These are phyloP conservation scores for Clarias batrachus DNA, from an alignment of 2,113 vertebrate genomes.

Conservation along the genomic window DNA sequence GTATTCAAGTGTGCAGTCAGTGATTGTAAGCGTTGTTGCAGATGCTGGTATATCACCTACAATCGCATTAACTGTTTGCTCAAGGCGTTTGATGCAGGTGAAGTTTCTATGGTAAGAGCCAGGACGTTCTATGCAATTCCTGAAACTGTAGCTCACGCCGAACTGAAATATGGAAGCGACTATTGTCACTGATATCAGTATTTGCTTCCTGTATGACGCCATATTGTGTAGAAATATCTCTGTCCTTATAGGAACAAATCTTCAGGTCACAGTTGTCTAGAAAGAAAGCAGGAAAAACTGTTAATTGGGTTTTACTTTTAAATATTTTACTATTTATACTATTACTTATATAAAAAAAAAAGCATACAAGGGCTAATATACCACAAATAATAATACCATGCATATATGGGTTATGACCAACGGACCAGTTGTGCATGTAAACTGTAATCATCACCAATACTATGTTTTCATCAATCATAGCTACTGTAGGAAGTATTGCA, in stretches of 20 bases:
- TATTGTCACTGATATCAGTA: constrained; percentile 39
- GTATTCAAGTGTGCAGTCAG: neutral
- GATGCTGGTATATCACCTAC: constrained; percentile 62
- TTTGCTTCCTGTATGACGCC: neutral
- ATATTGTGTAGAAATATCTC: neutral
- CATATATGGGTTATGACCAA: neutral
- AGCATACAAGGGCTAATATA: neutral
- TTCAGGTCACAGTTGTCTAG: constrained; percentile 9
- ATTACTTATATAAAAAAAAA: neutral
- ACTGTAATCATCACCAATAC: neutral
- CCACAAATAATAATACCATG: neutral
- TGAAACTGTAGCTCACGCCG: constrained; percentile 69
- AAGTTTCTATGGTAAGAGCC: constrained; percentile 47
- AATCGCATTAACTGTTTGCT: constrained; percentile 43
- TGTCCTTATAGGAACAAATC: neutral
- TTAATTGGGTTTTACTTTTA: constrained; percentile 1
- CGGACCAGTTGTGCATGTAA: neutral
- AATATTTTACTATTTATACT: neutral
- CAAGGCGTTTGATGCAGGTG: constrained; percentile 62
- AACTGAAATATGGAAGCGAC: constrained; percentile 47
- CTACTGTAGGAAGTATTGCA: neutral
- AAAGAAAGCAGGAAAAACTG: constrained; percentile 18
- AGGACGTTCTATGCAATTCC: constrained; percentile 70
- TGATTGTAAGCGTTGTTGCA: constrained; percentile 60
- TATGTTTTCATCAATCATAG: neutral